These are phyloP conservation scores for Phocides pigmalion DNA, from an alignment of 1,140 invertebrate species.

Conservation along the genomic window DNA sequence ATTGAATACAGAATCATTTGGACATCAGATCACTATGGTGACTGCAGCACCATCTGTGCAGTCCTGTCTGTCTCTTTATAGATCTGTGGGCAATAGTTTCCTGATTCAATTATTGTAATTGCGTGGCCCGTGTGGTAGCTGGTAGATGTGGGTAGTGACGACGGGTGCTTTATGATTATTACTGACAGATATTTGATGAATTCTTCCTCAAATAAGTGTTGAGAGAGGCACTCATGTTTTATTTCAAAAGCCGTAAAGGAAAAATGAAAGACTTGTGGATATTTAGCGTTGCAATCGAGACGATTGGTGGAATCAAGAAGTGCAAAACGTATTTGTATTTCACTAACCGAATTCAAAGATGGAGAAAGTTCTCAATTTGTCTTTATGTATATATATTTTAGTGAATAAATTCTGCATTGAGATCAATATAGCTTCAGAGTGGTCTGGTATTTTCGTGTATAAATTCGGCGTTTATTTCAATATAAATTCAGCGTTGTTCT, in stretches of 20 bases:
- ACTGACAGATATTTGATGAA: slow-evolving; percentile 41
- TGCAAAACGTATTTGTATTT: too few relatives aligned
- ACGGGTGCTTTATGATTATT: slow-evolving; percentile 38
- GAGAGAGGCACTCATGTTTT: slow-evolving; percentile 16
- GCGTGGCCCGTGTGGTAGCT: slow-evolving; percentile 27
- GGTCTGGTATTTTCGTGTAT: too few relatives aligned
- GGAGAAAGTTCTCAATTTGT: too few relatives aligned
- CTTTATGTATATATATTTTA: too few relatives aligned
- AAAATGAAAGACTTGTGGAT: not conserved
- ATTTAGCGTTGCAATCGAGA: not conserved
- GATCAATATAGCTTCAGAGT: too few relatives aligned
- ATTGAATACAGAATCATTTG: too few relatives aligned
- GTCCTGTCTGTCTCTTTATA: not conserved
- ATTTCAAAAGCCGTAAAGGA: not conserved
- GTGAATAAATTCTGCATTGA: too few relatives aligned
- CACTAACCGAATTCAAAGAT: too few relatives aligned
- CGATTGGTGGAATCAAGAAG: not conserved
- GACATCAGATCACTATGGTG: too few relatives aligned
- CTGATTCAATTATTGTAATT: slow-evolving; percentile 77
- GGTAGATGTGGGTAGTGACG: slow-evolving; percentile 46
- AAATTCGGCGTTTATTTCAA: too few relatives aligned
- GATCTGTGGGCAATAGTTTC: slow-evolving; percentile 59
- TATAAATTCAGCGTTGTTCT: too few relatives aligned
- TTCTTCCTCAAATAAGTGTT: slow-evolving; percentile 22
- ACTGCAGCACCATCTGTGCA: too few relatives aligned